These are phyloP conservation scores for Rhombomys opimus DNA, from an alignment of 2,113 vertebrate genomes.

Conservation along the genomic window DNA sequence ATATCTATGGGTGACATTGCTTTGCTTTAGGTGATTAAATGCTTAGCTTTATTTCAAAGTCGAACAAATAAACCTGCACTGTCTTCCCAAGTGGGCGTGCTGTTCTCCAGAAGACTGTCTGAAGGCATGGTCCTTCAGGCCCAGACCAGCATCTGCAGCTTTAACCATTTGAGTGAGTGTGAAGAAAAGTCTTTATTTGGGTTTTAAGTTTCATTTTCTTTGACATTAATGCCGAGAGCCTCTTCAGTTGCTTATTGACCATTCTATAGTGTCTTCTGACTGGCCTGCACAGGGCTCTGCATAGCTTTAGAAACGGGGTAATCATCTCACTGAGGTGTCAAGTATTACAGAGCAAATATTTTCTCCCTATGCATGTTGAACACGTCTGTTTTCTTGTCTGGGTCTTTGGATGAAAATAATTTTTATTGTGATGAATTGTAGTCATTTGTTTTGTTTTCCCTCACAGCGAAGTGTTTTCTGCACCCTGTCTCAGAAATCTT, in stretches of 20 bases:
- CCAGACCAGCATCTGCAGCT: neutral
- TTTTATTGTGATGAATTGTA: neutral
- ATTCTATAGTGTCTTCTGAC: neutral
- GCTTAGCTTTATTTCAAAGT: neutral
- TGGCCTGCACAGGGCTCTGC: neutral
- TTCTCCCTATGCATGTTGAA: neutral
- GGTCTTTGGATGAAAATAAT: neutral
- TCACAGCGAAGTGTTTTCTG: neutral
- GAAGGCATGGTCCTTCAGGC: neutral
- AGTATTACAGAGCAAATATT: neutral
- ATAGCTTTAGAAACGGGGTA: neutral
- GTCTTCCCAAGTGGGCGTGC: neutral
- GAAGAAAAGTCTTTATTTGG: too few species aligned
- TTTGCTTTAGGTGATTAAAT: neutral
- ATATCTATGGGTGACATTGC: neutral
- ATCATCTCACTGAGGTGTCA: neutral
- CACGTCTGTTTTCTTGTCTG: neutral
- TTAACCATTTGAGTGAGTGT: neutral
- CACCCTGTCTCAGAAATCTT: neutral
- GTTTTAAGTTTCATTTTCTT: neutral
- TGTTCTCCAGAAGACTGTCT: neutral
- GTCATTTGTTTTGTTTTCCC: neutral
- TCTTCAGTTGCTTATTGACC: neutral
- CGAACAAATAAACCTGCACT: neutral
- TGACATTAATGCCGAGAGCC: neutral